Evolutionary conservation across 2,113 vertebrate species (phyloP).

Genomic region (Dicerorhinus sumatrensis): DNA sequence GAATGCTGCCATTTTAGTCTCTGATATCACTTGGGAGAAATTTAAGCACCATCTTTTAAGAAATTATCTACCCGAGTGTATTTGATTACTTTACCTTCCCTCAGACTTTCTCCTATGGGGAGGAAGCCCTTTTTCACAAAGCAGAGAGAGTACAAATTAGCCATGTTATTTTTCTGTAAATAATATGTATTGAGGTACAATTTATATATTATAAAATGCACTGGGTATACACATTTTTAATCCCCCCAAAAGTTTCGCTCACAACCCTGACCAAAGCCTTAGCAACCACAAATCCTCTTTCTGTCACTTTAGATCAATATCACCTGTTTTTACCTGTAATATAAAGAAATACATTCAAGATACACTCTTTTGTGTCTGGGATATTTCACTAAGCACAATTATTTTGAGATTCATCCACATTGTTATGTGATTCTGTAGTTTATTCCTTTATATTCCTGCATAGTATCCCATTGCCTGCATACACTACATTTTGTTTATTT

Average conservation of each 20-base stretch:
- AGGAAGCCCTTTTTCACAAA: background rate
- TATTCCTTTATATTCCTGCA: background rate
- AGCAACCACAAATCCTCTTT: background rate
- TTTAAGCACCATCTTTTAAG: background rate
- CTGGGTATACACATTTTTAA: background rate
- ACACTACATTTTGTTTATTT: background rate
- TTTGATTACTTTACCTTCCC: background rate
- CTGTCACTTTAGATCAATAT: background rate
- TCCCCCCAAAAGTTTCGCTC: background rate
- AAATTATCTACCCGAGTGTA: background rate
- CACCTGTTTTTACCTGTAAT: background rate
- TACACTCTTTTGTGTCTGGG: background rate
- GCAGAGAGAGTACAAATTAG: background rate
- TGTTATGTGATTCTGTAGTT: background rate
- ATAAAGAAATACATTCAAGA: background rate
- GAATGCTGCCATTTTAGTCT: background rate
- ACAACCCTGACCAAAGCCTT: accelerated
- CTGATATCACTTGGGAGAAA: background rate
- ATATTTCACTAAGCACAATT: background rate
- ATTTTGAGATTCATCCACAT: background rate
- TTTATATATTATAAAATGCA: background rate
- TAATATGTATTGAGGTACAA: background rate
- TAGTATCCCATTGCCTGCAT: background rate
- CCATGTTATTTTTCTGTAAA: background rate
- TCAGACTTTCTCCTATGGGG: background rate